Evolutionary conservation across 1,140 invertebrate genomes (phyloP), one percentile per base, ranked within the genome.

Genomic region (Chironomus tepperi): DNA sequence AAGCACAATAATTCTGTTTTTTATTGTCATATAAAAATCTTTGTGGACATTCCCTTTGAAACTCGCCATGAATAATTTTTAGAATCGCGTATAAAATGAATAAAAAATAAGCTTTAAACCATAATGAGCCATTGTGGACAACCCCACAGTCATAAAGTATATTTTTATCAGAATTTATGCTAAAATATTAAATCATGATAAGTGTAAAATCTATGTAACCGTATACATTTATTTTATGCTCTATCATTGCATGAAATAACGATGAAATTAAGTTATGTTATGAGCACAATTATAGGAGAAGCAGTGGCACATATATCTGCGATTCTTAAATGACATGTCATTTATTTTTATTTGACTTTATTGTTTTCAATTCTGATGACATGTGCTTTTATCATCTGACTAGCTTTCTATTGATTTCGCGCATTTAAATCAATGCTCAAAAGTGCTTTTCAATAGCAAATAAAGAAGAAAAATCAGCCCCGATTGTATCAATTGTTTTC

Each of bases 311-410:
- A 34, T 34, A 34, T 34, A 34, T 34, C 24, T 47, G 2, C 15
- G 1, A 57, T 12, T 5, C 5, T n/a, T 12, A 57, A 57, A 57
- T n/a, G n/a, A n/a, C 47, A 57, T 5, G 47, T 57, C 3, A 57
- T 57, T n/a, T n/a, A 57, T 57, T n/a, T 57, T n/a, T 57, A 57
- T 57, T 57, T 57, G 47, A n/a, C 47, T 57, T n/a, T n/a, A 57
- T 57, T 57, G 47, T 57, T 57, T 57, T 57, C 47, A 57, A 57
- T 57, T 34, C 24, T 57, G 47, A 57, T n/a, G 47, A 57, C 47
- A 57, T 57, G 47, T 57, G 10, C 47, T 57, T 57, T 12, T n/a
- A 15, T n/a, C 5, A n/a, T 15, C 15, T 9, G 12, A 57, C 7
- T n/a, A 15, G 12, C 47, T 57, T 34, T 34, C 24, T 34, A 34